Evolutionary conservation across 2,113 vertebrate species (phyloP).

Genomic region (Microcebus lehilahytsara): DNA sequence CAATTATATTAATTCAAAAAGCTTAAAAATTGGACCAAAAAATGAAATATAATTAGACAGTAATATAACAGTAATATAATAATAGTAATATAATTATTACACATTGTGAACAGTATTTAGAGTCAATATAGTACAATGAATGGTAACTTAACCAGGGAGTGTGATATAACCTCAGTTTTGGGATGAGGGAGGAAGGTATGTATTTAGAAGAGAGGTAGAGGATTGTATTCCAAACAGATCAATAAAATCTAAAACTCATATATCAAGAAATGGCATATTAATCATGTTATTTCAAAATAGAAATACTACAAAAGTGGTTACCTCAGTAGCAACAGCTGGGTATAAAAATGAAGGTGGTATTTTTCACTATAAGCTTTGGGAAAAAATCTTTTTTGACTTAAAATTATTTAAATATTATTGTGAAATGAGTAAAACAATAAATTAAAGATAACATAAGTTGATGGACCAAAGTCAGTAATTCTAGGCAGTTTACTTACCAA

Average conservation of each 20-base stretch:
- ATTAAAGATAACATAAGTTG: background rate
- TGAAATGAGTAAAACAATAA: slow-evolving; percentile 9
- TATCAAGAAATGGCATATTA: background rate
- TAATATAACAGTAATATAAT: too few species aligned
- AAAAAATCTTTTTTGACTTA: background rate
- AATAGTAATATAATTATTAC: background rate
- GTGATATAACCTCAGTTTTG: background rate
- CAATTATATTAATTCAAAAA: slow-evolving; percentile 9
- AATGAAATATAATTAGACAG: background rate
- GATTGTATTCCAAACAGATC: slow-evolving; percentile 5
- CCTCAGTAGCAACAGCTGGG: too few species aligned
- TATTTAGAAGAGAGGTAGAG: background rate
- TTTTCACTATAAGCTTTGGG: background rate
- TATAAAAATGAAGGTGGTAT: background rate
- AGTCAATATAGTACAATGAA: slow-evolving; percentile 1
- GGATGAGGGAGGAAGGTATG: background rate
- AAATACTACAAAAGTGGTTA: background rate
- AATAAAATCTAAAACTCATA: background rate
- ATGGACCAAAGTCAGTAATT: background rate
- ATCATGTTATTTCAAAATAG: background rate
- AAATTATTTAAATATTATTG: background rate
- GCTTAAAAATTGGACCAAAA: background rate
- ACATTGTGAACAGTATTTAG: background rate
- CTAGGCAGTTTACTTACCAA: slow-evolving; percentile 16
- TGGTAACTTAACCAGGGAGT: background rate